phyloP scores from a whole-genome alignment of 2,113 vertebrate species.

The Passerina amoena region DNA sequence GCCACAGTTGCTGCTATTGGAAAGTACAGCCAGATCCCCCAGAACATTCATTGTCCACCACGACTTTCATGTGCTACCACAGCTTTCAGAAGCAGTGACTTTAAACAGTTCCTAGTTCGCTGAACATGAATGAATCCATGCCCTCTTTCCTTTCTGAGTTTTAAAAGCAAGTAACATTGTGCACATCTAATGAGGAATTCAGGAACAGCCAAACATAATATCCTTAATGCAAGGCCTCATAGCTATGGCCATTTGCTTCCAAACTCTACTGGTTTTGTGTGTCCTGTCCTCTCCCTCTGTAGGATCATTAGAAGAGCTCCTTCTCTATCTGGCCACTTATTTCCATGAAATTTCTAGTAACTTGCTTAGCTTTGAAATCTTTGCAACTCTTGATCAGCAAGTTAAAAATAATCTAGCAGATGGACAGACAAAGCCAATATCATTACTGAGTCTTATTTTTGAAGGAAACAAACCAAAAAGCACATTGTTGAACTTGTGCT shows the following conservation, averaged over 20 bases:
- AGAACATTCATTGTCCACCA: background rate
- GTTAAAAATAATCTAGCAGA: background rate
- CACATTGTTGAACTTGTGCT: background rate
- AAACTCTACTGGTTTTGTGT: background rate
- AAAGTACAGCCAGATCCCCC: background rate
- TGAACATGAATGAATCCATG: background rate
- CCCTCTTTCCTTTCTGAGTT: background rate
- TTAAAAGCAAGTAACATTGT: background rate
- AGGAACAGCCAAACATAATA: background rate
- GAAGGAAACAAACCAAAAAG: background rate
- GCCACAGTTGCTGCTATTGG: background rate
- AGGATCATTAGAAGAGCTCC: background rate
- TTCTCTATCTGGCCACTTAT: background rate
- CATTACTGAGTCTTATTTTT: background rate
- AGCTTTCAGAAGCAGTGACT: background rate
- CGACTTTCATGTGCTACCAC: background rate
- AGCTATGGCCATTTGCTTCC: background rate
- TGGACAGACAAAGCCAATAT: background rate
- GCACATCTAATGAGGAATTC: background rate
- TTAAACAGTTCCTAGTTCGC: background rate
- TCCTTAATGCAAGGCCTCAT: background rate
- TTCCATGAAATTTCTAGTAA: background rate
- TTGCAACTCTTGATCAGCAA: background rate
- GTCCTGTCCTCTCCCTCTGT: background rate
- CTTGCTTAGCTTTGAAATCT: background rate